These are phyloP conservation scores for Enteromius radiatus DNA, from an alignment of 2,797 vertebrate genomes.

Conservation along the genomic window DNA sequence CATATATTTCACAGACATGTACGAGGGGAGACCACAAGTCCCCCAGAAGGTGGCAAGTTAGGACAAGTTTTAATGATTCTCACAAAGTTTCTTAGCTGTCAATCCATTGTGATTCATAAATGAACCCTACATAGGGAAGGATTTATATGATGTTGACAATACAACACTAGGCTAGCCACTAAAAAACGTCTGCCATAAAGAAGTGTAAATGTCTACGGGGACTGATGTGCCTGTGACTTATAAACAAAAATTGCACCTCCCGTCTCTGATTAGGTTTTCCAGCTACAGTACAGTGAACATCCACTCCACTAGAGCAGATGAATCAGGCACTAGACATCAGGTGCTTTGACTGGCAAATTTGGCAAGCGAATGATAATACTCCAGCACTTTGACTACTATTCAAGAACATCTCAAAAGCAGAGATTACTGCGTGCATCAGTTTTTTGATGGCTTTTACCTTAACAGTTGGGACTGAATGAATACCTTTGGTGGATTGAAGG, in stretches of 20 bases:
- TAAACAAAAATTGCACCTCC: constrained; percentile 25
- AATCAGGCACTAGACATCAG: constrained; percentile 22
- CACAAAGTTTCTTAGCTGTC: not conserved
- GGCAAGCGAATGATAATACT: constrained; percentile 21
- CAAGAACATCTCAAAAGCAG: constrained; percentile 18
- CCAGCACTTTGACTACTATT: constrained; percentile 33
- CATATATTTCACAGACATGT: not conserved
- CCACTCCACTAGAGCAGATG: constrained; percentile 1
- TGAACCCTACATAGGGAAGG: not conserved
- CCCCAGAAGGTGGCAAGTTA: not conserved
- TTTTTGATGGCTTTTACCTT: constrained; percentile 23
- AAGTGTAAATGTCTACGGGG: not conserved
- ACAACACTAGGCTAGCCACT: not conserved
- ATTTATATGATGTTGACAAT: constrained; percentile 9
- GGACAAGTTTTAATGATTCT: not conserved
- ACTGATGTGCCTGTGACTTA: constrained; percentile 15
- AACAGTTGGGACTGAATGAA: constrained; percentile 34
- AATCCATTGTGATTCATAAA: not conserved
- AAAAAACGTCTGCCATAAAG: not conserved
- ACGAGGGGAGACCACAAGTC: not conserved
- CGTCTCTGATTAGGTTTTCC: constrained; percentile 12
- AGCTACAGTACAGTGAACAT: not conserved
- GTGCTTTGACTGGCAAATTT: constrained; percentile 36
- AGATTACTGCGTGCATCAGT: constrained; percentile 8
- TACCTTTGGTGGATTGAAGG: constrained; percentile 7